Evolutionary conservation across 1,140 invertebrate genomes (phyloP), one percentile per base, ranked within the genome.

Genomic region (Drosophila kanapiae): DNA sequence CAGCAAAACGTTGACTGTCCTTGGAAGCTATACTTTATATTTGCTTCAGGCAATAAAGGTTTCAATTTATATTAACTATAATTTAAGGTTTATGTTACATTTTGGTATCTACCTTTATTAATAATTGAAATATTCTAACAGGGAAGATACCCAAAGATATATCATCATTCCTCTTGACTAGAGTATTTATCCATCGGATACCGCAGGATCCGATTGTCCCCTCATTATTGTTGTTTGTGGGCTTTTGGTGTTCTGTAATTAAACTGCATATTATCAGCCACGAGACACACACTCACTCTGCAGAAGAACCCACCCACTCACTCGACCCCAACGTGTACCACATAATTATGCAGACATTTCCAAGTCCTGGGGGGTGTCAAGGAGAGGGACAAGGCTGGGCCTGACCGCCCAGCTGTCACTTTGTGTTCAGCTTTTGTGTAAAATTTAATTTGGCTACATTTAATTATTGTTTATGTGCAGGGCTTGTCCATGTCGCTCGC

Each of bases 371-470:
- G 23, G 8, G 35, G 38, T 65, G 64, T 38, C 47, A 18, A 51
- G 38, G 40, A 48, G 11, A 2, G 37, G 43, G 5, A 13, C 8
- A 63, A 45, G 9, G 42, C n/a, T 4, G 3, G 4, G 40, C 33
- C 63, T 69, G 40, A 45, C 70, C 78, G 69, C 78, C 81, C 75
- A 82, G 75, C 85, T 90, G 85, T 82, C 85, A 90, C 69, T 75
- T 75, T 85, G 69, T 72, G 82, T 81, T 79, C 74, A 54, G 81
- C 67, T 74, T 81, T 78, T 85, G 70, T 68, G 62, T 75, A 61
- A 88, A 90, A 85, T 85, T 84, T 82, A 85, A 88, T 88, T 88
- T 90, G 86, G 82, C 81, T 75, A 82, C 85, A 90, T 85, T 90
- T 90, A 90, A 90, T 91, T 88, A 88, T 88, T 90, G 85, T 90